Evolutionary conservation across 2,888 invertebrate genomes (phyloP).

Genomic region (Kuschelorhynchus macadamiae): DNA sequence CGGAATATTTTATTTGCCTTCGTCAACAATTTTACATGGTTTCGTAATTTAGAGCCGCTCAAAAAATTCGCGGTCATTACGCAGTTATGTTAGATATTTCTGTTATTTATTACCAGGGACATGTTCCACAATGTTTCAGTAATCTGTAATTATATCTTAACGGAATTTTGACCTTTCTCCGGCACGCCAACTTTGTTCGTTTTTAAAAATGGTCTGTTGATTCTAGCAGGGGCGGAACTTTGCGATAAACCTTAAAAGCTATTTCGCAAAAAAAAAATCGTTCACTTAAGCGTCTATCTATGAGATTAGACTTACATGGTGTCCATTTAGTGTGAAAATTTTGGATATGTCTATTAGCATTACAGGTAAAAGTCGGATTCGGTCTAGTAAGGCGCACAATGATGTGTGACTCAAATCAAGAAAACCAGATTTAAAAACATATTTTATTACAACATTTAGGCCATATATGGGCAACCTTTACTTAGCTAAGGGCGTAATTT

Average conservation of each 20-base stretch:
- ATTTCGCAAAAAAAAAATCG: not conserved
- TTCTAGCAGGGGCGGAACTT: conserved; percentile 25
- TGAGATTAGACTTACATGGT: no score
- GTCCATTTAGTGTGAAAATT: no score
- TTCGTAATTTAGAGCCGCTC: conserved; percentile 38
- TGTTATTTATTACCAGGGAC: conserved; percentile 48
- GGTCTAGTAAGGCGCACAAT: no score
- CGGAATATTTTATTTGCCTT: conserved; percentile 11
- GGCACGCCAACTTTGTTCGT: conserved; percentile 31
- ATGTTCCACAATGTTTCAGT: conserved; percentile 48
- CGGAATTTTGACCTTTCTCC: conserved; percentile 48
- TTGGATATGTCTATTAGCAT: no score
- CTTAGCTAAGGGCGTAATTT: no score
- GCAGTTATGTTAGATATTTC: conserved; percentile 47
- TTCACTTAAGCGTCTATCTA: no score
- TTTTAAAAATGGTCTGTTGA: conserved; percentile 31
- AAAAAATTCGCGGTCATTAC: conserved; percentile 47
- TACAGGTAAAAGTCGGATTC: no score
- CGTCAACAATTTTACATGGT: conserved; percentile 30
- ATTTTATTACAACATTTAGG: no score
- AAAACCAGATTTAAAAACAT: no score
- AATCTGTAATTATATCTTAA: conserved; percentile 50
- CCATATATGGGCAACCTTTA: no score
- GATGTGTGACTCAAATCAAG: no score
- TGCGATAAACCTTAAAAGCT: no score